phyloP scores from a whole-genome alignment of 2,797 vertebrate species.

The Acomys russatus region DNA sequence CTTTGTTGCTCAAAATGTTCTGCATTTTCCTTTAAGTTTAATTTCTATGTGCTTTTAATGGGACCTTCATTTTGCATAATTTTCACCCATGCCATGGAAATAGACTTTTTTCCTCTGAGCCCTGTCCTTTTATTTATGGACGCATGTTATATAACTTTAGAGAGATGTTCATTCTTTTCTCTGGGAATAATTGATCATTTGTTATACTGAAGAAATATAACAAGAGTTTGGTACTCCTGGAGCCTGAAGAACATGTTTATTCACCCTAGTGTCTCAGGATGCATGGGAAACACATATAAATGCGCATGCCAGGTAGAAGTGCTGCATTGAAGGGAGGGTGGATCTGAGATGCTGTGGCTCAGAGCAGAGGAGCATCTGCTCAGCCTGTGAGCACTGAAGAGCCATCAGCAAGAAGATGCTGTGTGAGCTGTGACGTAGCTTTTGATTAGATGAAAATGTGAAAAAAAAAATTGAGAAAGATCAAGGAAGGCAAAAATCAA shows the following conservation, averaged over 20 bases:
- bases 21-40: background rate
- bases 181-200: background rate
- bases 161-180: background rate
- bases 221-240: too few species aligned
- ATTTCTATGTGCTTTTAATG: background rate
- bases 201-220: background rate
- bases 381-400: background rate
- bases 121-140: background rate
- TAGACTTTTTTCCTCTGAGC: background rate
- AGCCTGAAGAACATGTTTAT: background rate
- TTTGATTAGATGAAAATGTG: background rate
- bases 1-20: background rate
- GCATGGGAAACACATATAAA: background rate
- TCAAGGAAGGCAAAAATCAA: background rate
- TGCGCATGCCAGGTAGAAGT: background rate
- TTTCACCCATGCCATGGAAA: background rate
- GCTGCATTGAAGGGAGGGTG: background rate
- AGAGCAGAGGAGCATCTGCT: background rate
- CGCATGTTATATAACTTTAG: background rate
- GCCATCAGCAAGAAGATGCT: background rate
- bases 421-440: background rate
- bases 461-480: background rate
- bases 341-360: background rate
- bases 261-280: background rate
- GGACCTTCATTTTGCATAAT: background rate